phyloP scores from a whole-genome alignment of 2,888 invertebrate species.

The Ctena decussata region DNA sequence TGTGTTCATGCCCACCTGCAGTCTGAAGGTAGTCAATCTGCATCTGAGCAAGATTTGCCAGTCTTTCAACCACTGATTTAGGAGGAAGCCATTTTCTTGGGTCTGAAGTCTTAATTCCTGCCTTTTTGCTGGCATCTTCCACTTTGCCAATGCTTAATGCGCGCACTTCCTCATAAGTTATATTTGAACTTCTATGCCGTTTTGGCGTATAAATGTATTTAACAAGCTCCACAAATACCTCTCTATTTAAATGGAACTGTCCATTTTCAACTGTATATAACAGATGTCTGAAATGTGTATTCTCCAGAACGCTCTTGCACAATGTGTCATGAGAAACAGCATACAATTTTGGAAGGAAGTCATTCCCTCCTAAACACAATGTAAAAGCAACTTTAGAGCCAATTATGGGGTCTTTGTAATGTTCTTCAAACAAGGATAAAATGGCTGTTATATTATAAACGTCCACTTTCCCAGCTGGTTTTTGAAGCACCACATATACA shows the following conservation, averaged over 20 bases:
- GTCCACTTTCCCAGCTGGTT: conserved; percentile 2
- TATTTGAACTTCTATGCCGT: background rate
- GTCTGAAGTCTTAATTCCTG: background rate
- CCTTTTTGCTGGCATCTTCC: background rate
- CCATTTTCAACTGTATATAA: background rate
- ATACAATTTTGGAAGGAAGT: conserved; percentile 29
- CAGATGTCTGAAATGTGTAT: background rate
- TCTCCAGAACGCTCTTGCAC: background rate
- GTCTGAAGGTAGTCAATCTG: conserved; percentile 19
- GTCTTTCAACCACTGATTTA: background rate
- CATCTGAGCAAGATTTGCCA: background rate
- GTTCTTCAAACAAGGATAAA: conserved; percentile 12
- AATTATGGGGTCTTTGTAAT: background rate
- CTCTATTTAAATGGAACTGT: background rate
- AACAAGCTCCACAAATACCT: no score
- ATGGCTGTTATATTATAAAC: conserved; percentile 22
- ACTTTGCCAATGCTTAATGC: conserved; percentile 1
- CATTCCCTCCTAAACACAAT: conserved; percentile 31
- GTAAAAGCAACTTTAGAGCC: conserved; percentile 11
- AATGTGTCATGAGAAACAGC: conserved; percentile 18
- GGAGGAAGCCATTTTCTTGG: conserved; percentile 21
- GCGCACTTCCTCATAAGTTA: conserved; percentile 1
- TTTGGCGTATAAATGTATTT: conserved; percentile 2
- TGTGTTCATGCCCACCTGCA: background rate
- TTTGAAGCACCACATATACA: conserved; percentile 36